A percentile compares a stretch with the other conserved stretches of the same genome.
Conservation (phyloP, 2,113 vertebrate genomes). For the Xiphophorus hellerii region DNA sequence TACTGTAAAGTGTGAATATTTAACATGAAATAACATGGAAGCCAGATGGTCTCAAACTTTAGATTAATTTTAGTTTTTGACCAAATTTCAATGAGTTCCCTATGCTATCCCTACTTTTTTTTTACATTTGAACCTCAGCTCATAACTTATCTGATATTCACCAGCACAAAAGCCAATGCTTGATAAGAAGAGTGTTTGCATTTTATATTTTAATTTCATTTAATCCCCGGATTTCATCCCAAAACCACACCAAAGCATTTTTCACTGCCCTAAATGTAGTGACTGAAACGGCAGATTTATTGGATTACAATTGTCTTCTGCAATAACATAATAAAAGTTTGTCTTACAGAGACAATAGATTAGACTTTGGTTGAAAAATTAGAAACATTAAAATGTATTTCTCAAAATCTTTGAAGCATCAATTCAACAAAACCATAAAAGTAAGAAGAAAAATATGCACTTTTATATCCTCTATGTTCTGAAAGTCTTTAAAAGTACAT, state of each 20-base stretch:
- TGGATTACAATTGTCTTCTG: neutral
- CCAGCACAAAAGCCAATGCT: neutral
- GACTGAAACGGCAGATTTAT: neutral
- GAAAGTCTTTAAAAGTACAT: too few species aligned
- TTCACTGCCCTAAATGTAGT: too few species aligned
- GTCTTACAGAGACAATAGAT: neutral
- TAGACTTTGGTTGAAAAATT: neutral
- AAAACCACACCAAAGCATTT: too few species aligned
- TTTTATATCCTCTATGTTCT: neutral
- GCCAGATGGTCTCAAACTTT: neutral
- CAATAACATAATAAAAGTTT: neutral
- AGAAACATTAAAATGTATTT: neutral
- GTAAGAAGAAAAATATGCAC: neutral
- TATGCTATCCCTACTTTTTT: neutral
- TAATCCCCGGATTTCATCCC: too few species aligned
- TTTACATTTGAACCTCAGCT: neutral
- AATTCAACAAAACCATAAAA: neutral
- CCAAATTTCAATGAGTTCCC: neutral
- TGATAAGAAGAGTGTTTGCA: neutral
- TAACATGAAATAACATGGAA: neutral
- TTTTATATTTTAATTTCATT: neutral
- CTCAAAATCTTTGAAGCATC: too few species aligned
- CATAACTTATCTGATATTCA: neutral
- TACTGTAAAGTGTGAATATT: neutral
- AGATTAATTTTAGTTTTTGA: neutral